phyloP scores from a whole-genome alignment of 2,113 vertebrate genomes.

The Todiramphus saurophagus region DNA sequence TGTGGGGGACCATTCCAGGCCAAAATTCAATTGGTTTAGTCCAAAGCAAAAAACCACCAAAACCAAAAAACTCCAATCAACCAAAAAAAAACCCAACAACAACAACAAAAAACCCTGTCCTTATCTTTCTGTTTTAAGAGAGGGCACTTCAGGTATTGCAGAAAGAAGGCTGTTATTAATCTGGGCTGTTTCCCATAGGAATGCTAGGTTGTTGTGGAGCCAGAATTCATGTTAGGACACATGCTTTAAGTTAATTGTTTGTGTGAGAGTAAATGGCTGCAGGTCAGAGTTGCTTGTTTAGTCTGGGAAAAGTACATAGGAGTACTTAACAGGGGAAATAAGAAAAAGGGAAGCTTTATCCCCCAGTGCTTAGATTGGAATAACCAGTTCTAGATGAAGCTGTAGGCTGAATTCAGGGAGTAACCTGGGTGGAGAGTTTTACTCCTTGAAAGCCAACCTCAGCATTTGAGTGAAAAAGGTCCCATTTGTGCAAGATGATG shows the following conservation, averaged over 20 bases:
- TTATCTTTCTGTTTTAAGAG: constrained; percentile 48
- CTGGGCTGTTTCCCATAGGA: constrained; percentile 62
- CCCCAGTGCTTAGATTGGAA: constrained; percentile 45
- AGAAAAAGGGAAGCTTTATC: constrained; percentile 41
- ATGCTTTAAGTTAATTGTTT: constrained; percentile 64
- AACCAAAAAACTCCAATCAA: too few relatives aligned
- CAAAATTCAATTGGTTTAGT: constrained; percentile 21
- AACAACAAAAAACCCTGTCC: neutral
- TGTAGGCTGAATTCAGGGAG: constrained; percentile 39
- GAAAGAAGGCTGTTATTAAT: constrained; percentile 61
- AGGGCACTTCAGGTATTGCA: constrained; percentile 53
- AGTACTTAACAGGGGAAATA: constrained; percentile 34
- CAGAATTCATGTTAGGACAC: constrained; percentile 61
- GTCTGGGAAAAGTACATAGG: constrained; percentile 55
- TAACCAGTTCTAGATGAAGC: constrained; percentile 51
- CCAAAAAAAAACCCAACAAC: neutral
- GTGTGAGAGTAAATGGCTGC: constrained; percentile 55
- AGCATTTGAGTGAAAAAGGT: constrained; percentile 45
- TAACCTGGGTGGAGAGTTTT: constrained; percentile 33
- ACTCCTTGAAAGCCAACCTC: constrained; percentile 51
- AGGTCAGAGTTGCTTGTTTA: constrained; percentile 59
- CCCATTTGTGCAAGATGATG: neutral
- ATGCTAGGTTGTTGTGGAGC: constrained; percentile 26
- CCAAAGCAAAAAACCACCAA: neutral
- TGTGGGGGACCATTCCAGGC: neutral